Conservation (phyloP, 1,140 invertebrate genomes). For the Drepana arcuata region DNA sequence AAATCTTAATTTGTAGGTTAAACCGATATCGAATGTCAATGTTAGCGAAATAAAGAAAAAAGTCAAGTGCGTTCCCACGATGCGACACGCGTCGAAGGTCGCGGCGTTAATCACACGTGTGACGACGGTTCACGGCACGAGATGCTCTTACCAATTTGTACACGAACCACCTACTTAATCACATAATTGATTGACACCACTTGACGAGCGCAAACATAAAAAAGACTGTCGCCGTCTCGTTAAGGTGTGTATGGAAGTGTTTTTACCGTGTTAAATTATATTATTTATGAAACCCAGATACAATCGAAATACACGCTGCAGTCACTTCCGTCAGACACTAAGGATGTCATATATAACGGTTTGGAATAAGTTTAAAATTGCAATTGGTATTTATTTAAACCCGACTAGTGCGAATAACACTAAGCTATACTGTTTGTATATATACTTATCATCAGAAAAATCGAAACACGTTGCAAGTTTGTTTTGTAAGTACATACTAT, state of each 20-base stretch:
- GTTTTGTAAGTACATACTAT: no score
- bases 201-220: slow-evolving; percentile 18
- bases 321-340: slow-evolving; percentile 13
- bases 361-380: no score
- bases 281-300: no score
- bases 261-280: slow-evolving; percentile 19
- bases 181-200: slow-evolving; percentile 29
- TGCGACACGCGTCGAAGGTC: slow-evolving; percentile 20
- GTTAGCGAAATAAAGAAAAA: slow-evolving; percentile 19
- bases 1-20: slow-evolving; percentile 12
- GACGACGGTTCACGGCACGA: slow-evolving; percentile 14
- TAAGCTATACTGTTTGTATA: no score
- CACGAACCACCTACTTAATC: slow-evolving; percentile 24
- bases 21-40: slow-evolving; percentile 17
- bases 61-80: slow-evolving; percentile 33
- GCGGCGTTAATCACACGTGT: slow-evolving; percentile 20
- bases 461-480: no score
- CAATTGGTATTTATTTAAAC: no score
- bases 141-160: slow-evolving; percentile 26
- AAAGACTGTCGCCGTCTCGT: slow-evolving; percentile 11
- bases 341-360: no score
- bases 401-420: no score
- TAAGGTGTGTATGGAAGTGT: no score
- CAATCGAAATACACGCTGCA: no score
- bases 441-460: no score